phyloP scores from a whole-genome alignment of 2,113 vertebrate genomes.

The Hippolais icterina region DNA sequence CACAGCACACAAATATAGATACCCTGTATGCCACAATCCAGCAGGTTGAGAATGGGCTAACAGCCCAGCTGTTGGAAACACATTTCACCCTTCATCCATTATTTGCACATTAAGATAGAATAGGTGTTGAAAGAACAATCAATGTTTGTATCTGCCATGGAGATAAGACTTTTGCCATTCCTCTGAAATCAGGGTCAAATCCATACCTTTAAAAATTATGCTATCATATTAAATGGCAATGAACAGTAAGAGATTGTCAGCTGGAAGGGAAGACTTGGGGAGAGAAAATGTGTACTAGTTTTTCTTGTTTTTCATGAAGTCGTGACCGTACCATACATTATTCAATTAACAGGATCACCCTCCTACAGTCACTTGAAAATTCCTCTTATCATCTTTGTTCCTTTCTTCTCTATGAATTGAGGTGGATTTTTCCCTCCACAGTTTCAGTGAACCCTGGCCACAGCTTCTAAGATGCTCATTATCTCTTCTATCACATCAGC shows the following conservation, averaged over 20 bases:
- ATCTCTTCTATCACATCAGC: slow-evolving; percentile 46
- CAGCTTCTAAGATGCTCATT: slow-evolving; percentile 63
- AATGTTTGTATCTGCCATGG: neutral
- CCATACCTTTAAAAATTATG: neutral
- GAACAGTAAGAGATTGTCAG: neutral
- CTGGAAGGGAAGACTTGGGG: neutral
- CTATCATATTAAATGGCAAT: neutral
- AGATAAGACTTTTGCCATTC: neutral
- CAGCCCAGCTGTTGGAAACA: neutral
- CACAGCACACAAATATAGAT: neutral
- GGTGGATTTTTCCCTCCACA: slow-evolving; percentile 24
- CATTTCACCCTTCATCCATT: neutral
- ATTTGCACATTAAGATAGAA: neutral
- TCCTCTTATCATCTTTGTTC: slow-evolving; percentile 38
- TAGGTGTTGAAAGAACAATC: neutral
- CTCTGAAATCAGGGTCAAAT: neutral
- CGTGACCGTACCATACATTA: neutral
- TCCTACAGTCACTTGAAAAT: slow-evolving; percentile 34
- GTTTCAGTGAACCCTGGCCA: slow-evolving; percentile 25
- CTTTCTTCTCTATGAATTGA: slow-evolving; percentile 43
- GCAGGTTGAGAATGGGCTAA: neutral
- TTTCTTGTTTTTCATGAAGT: neutral
- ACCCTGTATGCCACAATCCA: neutral
- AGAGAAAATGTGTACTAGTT: neutral
- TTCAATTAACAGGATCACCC: slow-evolving; percentile 42